Conservation (phyloP, 2,888 invertebrate species). For the Drosophila kanekoi region DNA sequence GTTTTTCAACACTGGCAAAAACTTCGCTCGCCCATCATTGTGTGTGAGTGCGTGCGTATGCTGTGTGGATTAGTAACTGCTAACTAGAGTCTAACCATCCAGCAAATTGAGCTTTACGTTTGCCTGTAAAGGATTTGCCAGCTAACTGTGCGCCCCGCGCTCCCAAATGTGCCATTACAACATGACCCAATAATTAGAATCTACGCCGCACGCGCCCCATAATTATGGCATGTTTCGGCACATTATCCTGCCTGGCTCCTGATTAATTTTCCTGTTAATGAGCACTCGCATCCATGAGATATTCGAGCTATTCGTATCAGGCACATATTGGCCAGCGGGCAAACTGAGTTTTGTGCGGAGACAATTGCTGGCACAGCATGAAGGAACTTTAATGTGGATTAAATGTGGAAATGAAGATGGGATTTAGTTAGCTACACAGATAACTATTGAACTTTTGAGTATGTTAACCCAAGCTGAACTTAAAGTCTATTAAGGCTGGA, state of each 20-base stretch:
- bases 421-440: not conserved
- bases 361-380: not conserved
- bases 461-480: too few relatives aligned
- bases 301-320: not conserved
- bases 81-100: slow-evolving; percentile 15
- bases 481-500: too few relatives aligned
- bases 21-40: slow-evolving; percentile 9
- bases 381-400: not conserved
- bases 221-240: slow-evolving; percentile 22
- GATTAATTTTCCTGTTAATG: slow-evolving; percentile 34
- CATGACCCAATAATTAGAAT: slow-evolving; percentile 19
- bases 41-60: not conserved
- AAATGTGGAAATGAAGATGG: not conserved
- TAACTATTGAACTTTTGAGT: not conserved
- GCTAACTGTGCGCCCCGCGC: slow-evolving; percentile 7
- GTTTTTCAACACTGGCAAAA: slow-evolving; percentile 25
- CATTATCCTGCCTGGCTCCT: slow-evolving; percentile 16
- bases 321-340: not conserved
- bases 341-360: not conserved
- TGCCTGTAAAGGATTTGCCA: slow-evolving; percentile 16
- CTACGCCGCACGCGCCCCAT: not conserved
- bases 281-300: not conserved
- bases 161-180: slow-evolving; percentile 24
- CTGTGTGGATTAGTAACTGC: slow-evolving; percentile 7
- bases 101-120: slow-evolving; percentile 33